Evolutionary conservation across 1,140 invertebrate species (phyloP).

Genomic region (Cydia splendana): DNA sequence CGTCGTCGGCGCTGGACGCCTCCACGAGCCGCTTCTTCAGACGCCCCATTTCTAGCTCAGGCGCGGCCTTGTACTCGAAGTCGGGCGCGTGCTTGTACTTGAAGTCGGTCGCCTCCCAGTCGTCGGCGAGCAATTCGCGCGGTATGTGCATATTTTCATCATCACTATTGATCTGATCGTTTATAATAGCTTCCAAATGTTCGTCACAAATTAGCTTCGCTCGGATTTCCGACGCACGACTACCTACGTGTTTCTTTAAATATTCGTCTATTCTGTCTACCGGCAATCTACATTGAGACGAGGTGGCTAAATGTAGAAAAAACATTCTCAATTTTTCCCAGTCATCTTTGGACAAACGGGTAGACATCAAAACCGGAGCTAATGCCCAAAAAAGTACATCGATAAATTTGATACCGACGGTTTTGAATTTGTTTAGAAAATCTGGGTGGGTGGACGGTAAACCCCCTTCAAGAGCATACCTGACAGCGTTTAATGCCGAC

Average conservation of each 20-base stretch:
- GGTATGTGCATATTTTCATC: slow-evolving; percentile 75
- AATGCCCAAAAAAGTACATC: slow-evolving; percentile 80
- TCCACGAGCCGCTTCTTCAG: slow-evolving; percentile 88
- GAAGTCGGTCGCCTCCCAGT: slow-evolving; percentile 68
- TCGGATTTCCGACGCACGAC: slow-evolving; percentile 52
- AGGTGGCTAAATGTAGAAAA: slow-evolving; percentile 74
- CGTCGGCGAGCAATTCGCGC: slow-evolving; percentile 75
- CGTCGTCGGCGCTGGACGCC: slow-evolving; percentile 86
- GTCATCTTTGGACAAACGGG: slow-evolving; percentile 70
- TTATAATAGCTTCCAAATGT: slow-evolving; percentile 75
- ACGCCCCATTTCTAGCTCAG: slow-evolving; percentile 83
- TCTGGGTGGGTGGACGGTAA: slow-evolving; percentile 77
- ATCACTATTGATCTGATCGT: slow-evolving; percentile 72
- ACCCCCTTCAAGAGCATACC: slow-evolving; percentile 85
- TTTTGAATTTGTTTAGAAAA: slow-evolving; percentile 74
- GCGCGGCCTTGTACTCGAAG: slow-evolving; percentile 69
- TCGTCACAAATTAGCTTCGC: slow-evolving; percentile 72
- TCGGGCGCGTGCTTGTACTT: slow-evolving; percentile 52
- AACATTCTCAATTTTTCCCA: slow-evolving; percentile 76
- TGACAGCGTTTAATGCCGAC: slow-evolving; percentile 88
- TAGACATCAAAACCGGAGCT: slow-evolving; percentile 75
- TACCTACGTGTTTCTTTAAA: slow-evolving; percentile 67
- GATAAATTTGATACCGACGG: slow-evolving; percentile 72
- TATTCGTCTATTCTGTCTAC: slow-evolving; percentile 76
- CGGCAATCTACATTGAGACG: slow-evolving; percentile 63